phyloP scores from a whole-genome alignment of 2,797 vertebrate species.

The Lithobates pipiens region DNA sequence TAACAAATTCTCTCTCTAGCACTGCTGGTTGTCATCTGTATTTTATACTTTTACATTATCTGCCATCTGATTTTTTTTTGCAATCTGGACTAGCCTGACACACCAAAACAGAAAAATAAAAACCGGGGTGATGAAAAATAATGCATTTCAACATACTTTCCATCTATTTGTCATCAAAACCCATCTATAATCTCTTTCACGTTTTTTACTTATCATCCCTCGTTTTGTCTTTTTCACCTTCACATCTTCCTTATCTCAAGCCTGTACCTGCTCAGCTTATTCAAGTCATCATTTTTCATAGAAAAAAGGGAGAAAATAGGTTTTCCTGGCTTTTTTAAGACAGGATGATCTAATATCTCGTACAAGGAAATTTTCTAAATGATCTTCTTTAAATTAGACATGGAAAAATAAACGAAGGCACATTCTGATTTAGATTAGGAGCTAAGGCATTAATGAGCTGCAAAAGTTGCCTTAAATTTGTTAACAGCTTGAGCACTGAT shows the following conservation, averaged over 20 bases:
- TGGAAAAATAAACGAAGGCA: neutral
- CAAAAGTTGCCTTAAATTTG: conserved; percentile 18
- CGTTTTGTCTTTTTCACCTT: conserved; percentile 55
- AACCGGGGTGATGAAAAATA: conserved; percentile 37
- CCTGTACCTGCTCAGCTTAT: conserved; percentile 39
- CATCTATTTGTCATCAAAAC: conserved; percentile 44
- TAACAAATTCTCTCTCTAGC: conserved; percentile 11
- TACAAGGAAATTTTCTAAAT: neutral
- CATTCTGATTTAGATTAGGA: neutral
- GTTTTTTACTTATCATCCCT: conserved; percentile 35
- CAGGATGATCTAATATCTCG: neutral
- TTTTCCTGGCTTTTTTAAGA: neutral
- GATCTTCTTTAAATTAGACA: neutral
- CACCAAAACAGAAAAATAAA: conserved; percentile 36
- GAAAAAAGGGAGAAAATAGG: neutral
- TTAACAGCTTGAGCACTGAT: conserved; percentile 12
- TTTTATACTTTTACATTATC: conserved; percentile 49
- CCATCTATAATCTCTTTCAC: conserved; percentile 29
- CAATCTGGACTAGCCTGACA: conserved; percentile 45
- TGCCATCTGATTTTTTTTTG: conserved; percentile 39
- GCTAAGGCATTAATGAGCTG: neutral
- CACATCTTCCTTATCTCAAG: conserved; percentile 43
- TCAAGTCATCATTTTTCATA: conserved; percentile 42
- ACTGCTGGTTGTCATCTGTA: conserved; percentile 30
- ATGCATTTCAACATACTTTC: conserved; percentile 40